Evolutionary conservation across 2,797 vertebrate species (phyloP), one percentile per base, ranked within the genome.

Genomic region (Amniataba percoides): DNA sequence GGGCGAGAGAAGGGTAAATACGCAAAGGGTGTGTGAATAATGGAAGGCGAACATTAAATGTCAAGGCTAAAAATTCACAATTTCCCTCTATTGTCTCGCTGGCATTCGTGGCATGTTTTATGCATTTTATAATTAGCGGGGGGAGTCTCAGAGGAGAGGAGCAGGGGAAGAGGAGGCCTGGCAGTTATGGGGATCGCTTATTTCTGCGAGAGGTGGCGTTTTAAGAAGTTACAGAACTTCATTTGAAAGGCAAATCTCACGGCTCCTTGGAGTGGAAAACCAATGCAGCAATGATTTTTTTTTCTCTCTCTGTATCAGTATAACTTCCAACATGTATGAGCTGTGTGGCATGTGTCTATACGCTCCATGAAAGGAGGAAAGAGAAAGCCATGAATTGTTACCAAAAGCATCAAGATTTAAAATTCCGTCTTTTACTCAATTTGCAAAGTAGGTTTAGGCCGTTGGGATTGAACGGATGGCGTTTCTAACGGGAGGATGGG

Each of bases 41-140:
- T 95, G 88, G 93, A 95, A 87, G 58, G 64, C 43, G 74, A 87
- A 85, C 93, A 91, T 92, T 93, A 95, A 95, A 95, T 95, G 94
- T 94, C 95, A 96, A 67, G 70, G 80, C 90, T 90, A 93, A 93
- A 91, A 89, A 93, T 94, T 94, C 92, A 88, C 86, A 80, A 81
- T 92, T 91, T 83, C 77, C 66, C 53, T 63, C 85, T 74, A 89
- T 95, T 94, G 94, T 95, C 94, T 95, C 74, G n/a, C 71, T 93
- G 91, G 87, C 91, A 91, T 92, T 93, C 81, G 34, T 60, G 3
- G 23, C 88, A 94, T 94, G 92, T 94, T 94, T 95, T 93, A 94
- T 95, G 92, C 89, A 95, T 95, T 92, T 94, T 85, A 92, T 95
- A 95, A 95, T 95, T 95, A 95, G 90, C 27, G 6, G 52, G 56